These are phyloP conservation scores for Papilio aristodemus DNA, from an alignment of 1,140 invertebrate species.

Conservation along the genomic window DNA sequence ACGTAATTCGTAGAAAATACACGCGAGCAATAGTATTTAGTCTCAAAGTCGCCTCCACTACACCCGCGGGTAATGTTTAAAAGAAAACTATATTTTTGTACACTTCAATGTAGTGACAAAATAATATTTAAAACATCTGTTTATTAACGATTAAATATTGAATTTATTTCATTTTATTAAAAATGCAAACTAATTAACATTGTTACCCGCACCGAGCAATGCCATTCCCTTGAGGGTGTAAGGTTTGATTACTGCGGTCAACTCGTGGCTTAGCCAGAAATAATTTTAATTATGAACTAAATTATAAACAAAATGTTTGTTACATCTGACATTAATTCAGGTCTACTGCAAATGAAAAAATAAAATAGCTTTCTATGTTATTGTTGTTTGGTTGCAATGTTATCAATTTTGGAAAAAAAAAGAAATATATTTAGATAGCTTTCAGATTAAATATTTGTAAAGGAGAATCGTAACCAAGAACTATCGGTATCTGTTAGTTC, in stretches of 20 bases:
- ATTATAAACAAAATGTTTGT: neutral
- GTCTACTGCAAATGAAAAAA: too few relatives aligned
- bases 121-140: neutral
- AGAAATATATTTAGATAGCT: too few relatives aligned
- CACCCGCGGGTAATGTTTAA: neutral
- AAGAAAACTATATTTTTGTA: neutral
- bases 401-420: too few relatives aligned
- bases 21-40: too few relatives aligned
- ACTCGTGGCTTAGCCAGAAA: neutral
- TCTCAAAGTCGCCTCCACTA: neutral
- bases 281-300: conserved; percentile 14
- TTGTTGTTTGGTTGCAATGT: too few relatives aligned
- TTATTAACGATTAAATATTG: neutral
- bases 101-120: neutral
- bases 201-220: neutral
- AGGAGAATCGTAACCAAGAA: too few relatives aligned
- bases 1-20: too few relatives aligned
- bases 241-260: conserved; percentile 5
- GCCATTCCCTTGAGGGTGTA: neutral
- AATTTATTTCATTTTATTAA: neutral
- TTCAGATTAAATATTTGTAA: too few relatives aligned
- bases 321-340: neutral
- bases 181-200: conserved; percentile 11
- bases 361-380: too few relatives aligned
- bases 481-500: too few relatives aligned